A percentile compares a stretch with the other conserved stretches of the same genome.
These are phyloP conservation scores for Gnatocerus cornutus DNA, from an alignment of 2,888 invertebrate genomes.

Conservation along the genomic window DNA sequence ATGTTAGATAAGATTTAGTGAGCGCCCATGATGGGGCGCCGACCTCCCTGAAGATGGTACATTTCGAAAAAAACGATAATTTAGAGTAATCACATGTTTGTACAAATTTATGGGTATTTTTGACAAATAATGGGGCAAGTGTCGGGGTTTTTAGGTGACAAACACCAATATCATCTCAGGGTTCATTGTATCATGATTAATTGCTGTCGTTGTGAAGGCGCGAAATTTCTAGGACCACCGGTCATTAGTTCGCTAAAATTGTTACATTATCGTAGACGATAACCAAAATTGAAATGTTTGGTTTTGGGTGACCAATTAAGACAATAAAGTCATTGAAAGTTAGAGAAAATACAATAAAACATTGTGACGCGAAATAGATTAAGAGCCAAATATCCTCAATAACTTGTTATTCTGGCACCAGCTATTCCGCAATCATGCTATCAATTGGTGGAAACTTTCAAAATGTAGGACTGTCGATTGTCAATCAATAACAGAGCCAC, in stretches of 20 bases:
- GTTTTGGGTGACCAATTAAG: neutral
- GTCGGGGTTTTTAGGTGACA: neutral
- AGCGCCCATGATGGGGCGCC: conserved; percentile 16
- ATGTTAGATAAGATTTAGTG: conserved; percentile 26
- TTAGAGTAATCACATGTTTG: too few species aligned
- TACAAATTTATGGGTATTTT: too few species aligned
- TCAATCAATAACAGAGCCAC: too few species aligned
- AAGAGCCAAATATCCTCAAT: neutral
- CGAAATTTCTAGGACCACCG: neutral
- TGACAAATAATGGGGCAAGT: neutral
- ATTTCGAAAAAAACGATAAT: neutral
- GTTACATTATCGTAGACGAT: neutral
- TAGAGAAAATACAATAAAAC: neutral
- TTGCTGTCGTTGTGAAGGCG: neutral
- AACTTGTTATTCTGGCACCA: neutral
- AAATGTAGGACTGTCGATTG: too few species aligned
- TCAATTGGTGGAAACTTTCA: too few species aligned
- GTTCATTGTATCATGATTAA: neutral
- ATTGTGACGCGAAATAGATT: neutral
- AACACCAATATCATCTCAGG: neutral
- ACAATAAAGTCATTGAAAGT: neutral
- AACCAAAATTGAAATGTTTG: neutral
- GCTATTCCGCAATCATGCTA: too few species aligned
- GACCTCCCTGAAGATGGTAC: conserved; percentile 18
- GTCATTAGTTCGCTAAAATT: neutral